Percentiles rank a stretch among this genome's conserved stretches.
These are phyloP conservation scores for Phacellophora camtschatica DNA, from an alignment of 30 jellyfish, hydroid and myxozoan genomes.

Conservation along the genomic window DNA sequence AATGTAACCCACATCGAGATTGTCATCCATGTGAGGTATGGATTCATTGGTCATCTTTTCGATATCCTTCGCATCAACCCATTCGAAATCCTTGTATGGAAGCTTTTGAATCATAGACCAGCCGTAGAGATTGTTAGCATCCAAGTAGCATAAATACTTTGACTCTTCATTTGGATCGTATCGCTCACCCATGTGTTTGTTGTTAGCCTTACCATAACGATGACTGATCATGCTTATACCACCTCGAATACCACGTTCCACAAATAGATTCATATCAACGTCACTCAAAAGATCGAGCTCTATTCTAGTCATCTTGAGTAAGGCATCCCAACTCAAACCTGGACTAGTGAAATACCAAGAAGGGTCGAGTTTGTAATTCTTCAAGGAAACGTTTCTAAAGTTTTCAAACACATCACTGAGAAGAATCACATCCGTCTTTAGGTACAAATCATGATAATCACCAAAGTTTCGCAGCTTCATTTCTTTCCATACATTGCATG, in stretches of 20 bases:
- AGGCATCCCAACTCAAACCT: constrained; percentile 57
- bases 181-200: background rate
- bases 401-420: constrained; percentile 43
- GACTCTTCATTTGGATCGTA: constrained; percentile 1
- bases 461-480: background rate
- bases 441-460: constrained; percentile 31
- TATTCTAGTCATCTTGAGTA: constrained; percentile 6
- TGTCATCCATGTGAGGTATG: background rate
- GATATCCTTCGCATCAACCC: constrained; percentile 38
- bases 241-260: constrained; percentile 53
- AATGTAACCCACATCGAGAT: constrained; percentile 24
- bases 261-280: constrained; percentile 5
- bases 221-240: constrained; percentile 16
- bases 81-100: constrained; percentile 46
- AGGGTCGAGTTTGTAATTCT: constrained; percentile 44
- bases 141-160: constrained; percentile 42
- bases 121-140: constrained; percentile 76
- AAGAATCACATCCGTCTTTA: constrained; percentile 26
- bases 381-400: constrained; percentile 14
- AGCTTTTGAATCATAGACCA: constrained; percentile 77
- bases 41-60: background rate
- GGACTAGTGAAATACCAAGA: constrained; percentile 30
- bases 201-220: constrained; percentile 46
- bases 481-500: too few species aligned
- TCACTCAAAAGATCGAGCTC: constrained; percentile 10